These are phyloP conservation scores for Tenebrosternarchus preto DNA, from an alignment of 2,113 vertebrate genomes.

Conservation along the genomic window DNA sequence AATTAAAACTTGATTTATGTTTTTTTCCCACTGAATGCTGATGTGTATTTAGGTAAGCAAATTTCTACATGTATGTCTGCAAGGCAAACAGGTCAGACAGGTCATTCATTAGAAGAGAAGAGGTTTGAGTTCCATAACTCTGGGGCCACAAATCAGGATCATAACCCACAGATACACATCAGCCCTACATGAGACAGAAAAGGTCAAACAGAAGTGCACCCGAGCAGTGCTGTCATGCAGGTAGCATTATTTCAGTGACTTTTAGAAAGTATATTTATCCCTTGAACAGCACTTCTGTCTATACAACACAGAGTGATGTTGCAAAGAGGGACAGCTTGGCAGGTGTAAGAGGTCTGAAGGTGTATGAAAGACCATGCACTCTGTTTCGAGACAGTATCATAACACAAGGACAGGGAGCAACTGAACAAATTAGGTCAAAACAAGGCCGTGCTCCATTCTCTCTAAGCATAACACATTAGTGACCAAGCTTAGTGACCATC, in stretches of 20 bases:
- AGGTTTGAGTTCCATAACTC: background rate
- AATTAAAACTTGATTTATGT: background rate
- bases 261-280: background rate
- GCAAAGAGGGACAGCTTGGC: no score
- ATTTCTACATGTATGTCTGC: no score
- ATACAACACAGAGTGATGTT: background rate
- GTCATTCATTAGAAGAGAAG: background rate
- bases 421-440: slow-evolving; percentile 77
- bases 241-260: no score
- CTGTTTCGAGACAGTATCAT: slow-evolving; percentile 3
- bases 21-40: no score
- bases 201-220: background rate
- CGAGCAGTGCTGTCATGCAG: background rate
- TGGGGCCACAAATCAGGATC: background rate
- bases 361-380: background rate
- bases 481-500: slow-evolving; percentile 2
- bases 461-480: background rate
- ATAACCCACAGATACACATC: background rate
- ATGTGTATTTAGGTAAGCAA: no score
- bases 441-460: slow-evolving; percentile 55
- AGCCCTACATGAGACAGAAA: background rate
- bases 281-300: background rate
- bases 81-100: no score
- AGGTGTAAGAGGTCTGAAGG: no score
- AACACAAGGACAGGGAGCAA: background rate